Conservation (phyloP, 2,113 vertebrate species). For the Dipodomys stephensi region DNA sequence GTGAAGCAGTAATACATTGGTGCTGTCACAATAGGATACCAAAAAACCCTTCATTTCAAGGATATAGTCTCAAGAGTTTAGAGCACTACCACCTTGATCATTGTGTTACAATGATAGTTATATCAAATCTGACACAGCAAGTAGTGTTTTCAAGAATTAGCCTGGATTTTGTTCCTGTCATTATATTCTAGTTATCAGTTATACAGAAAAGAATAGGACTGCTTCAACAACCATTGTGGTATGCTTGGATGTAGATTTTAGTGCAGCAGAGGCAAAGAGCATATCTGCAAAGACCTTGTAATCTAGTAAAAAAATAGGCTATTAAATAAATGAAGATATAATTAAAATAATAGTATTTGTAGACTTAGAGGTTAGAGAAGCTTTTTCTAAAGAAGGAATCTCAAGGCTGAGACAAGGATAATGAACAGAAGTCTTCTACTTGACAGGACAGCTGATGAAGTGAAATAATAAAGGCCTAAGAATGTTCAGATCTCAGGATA, state of each 20-base stretch:
- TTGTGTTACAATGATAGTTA: background rate
- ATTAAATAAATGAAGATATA: background rate
- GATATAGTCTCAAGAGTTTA: background rate
- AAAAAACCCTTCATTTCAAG: background rate
- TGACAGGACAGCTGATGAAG: background rate
- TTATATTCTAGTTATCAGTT: background rate
- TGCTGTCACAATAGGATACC: background rate
- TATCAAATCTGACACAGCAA: background rate
- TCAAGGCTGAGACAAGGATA: background rate
- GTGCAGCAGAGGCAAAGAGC: background rate
- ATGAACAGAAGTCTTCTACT: background rate
- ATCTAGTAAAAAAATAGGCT: background rate
- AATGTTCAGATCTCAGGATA: background rate
- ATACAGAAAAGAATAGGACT: background rate
- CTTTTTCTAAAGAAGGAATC: background rate
- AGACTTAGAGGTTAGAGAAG: background rate
- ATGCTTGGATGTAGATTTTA: background rate
- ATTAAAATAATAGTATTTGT: conserved; percentile 31
- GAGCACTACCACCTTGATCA: background rate
- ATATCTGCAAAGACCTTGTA: background rate
- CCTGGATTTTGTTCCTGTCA: background rate
- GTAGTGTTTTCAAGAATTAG: background rate
- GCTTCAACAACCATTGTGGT: background rate
- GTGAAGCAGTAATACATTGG: background rate
- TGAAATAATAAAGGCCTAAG: background rate